These are phyloP conservation scores for Temnothorax curvispinosus DNA, from an alignment of 1,140 invertebrate species.

Conservation along the genomic window DNA sequence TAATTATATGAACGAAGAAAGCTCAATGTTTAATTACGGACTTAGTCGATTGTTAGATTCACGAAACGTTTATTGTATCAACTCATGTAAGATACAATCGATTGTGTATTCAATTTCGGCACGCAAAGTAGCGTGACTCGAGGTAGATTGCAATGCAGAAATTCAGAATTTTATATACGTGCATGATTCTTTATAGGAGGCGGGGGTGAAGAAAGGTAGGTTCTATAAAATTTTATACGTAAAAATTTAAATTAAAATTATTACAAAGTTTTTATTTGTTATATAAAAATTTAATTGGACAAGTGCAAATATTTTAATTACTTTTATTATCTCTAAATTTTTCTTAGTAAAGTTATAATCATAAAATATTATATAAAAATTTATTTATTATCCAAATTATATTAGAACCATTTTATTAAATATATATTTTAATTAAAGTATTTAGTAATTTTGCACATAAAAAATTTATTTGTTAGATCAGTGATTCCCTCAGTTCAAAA, in stretches of 20 bases:
- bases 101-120: slow-evolving; percentile 33
- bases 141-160: not conserved
- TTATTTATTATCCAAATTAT: not conserved
- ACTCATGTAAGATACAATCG: slow-evolving; percentile 4
- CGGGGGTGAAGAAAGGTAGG: not conserved
- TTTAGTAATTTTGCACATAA: not conserved
- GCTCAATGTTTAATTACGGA: slow-evolving; percentile 25
- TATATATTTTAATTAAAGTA: not conserved
- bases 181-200: not conserved
- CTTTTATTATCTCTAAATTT: not conserved
- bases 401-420: slow-evolving; percentile 13
- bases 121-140: slow-evolving; percentile 48
- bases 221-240: not conserved
- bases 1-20: slow-evolving; percentile 25
- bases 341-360: not conserved
- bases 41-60: slow-evolving; percentile 3
- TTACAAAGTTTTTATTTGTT: not conserved
- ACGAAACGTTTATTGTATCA: slow-evolving; percentile 20
- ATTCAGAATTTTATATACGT: not conserved
- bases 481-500: not conserved
- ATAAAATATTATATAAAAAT: not conserved
- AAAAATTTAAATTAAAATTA: not conserved
- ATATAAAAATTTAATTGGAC: not conserved
- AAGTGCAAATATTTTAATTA: slow-evolving; percentile 15
- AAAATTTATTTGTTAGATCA: not conserved